Percentiles rank a stretch among this genome's conserved stretches.
Conservation (phyloP, 2,888 invertebrate genomes). For the Tethea ocularis region DNA sequence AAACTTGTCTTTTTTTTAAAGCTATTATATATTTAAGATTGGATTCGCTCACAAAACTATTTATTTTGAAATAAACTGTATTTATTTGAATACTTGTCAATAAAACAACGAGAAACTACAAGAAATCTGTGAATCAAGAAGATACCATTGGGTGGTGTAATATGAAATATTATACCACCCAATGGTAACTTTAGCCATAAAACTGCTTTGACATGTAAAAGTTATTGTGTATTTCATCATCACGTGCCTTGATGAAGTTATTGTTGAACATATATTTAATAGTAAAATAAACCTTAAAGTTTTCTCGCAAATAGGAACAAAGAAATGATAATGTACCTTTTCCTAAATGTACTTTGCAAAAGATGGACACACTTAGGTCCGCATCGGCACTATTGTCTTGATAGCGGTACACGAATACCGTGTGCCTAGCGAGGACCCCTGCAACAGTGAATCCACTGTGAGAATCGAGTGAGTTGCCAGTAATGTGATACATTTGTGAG, state of each 20-base stretch:
- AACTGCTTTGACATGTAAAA: neutral
- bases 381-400: slow-evolving; percentile 79
- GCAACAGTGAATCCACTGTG: slow-evolving; percentile 61
- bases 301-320: slow-evolving; percentile 8
- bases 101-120: too few relatives aligned
- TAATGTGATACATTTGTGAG: slow-evolving; percentile 12
- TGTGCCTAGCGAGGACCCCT: slow-evolving; percentile 81
- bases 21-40: neutral
- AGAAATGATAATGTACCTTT: slow-evolving; percentile 68
- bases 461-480: slow-evolving; percentile 24
- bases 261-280: neutral
- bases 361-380: slow-evolving; percentile 80
- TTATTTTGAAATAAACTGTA: neutral
- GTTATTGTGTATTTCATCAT: neutral
- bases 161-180: neutral
- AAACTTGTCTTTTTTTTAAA: neutral
- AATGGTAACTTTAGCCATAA: too few relatives aligned
- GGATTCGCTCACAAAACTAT: neutral
- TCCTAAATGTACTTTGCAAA: slow-evolving; percentile 84
- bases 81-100: neutral
- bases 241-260: too few relatives aligned
- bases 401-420: slow-evolving; percentile 80
- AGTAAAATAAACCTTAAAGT: neutral
- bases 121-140: neutral
- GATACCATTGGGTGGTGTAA: too few relatives aligned